Conservation (phyloP, 92 coral and sea anemone species). For the Phymanthus crucifer region DNA sequence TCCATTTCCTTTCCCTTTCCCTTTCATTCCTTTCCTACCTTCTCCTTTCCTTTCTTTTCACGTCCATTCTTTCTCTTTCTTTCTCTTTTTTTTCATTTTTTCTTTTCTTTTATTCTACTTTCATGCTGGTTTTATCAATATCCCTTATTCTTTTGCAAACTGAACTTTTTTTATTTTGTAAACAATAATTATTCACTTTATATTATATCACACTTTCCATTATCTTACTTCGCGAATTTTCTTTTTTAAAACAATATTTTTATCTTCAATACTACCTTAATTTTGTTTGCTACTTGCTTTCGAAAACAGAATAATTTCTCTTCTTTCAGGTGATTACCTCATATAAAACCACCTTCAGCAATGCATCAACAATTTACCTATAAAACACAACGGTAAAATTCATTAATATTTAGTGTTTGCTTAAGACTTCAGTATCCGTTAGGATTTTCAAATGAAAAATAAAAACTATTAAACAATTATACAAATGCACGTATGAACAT, state of each 20-base stretch:
- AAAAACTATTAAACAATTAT: not conserved
- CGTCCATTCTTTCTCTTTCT: not conserved
- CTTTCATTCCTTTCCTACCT: not conserved
- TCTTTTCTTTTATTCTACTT: not conserved
- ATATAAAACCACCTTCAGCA: too few relatives aligned
- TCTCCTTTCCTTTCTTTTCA: not conserved
- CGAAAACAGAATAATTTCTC: too few relatives aligned
- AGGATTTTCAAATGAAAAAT: not conserved
- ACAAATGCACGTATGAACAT: not conserved
- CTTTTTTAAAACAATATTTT: too few relatives aligned
- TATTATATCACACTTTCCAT: too few relatives aligned
- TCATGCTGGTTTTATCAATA: not conserved
- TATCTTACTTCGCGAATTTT: too few relatives aligned
- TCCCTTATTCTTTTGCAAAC: too few relatives aligned
- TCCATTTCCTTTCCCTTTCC: not conserved
- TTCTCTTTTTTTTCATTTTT: not conserved
- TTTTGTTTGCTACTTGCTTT: too few relatives aligned
- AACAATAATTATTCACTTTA: too few relatives aligned
- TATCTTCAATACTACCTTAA: too few relatives aligned
- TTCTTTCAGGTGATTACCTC: too few relatives aligned
- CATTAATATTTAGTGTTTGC: not conserved
- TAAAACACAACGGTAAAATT: not conserved
- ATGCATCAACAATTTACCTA: not conserved
- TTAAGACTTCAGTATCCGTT: not conserved
- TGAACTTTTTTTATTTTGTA: too few relatives aligned